These are phyloP conservation scores for Blomia tropicalis DNA, from an alignment of 2,888 invertebrate species.

Conservation along the genomic window DNA sequence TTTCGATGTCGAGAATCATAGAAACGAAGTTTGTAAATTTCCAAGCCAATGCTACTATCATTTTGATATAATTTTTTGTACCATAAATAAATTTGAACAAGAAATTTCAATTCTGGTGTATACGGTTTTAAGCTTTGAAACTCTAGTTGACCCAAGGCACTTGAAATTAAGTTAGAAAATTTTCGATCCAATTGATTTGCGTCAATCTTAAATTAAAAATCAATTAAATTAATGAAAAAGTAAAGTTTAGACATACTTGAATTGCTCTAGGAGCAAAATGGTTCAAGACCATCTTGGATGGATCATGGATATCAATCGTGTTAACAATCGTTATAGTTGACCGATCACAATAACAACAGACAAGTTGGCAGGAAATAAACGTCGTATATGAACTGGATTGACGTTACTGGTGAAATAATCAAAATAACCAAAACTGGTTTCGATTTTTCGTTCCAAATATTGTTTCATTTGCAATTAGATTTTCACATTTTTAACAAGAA, in stretches of 20 bases:
- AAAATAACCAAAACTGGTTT: too few relatives aligned
- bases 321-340: too few relatives aligned
- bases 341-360: too few relatives aligned
- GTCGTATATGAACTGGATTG: too few relatives aligned
- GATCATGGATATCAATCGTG: too few relatives aligned
- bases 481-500: too few relatives aligned
- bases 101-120: constrained; percentile 8
- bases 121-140: background rate
- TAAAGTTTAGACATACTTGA: background rate
- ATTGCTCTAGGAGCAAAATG: background rate
- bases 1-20: background rate
- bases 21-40: background rate
- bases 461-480: too few relatives aligned
- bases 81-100: constrained; percentile 15
- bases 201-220: background rate
- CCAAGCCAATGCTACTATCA: constrained; percentile 1
- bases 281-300: background rate
- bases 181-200: background rate
- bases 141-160: background rate
- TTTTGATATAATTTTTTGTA: background rate
- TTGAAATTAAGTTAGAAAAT: background rate
- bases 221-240: background rate
- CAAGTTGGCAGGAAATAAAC: too few relatives aligned
- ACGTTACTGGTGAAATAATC: too few relatives aligned
- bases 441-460: too few relatives aligned